Conservation (phyloP, 2,797 vertebrate genomes). For the Peromyscus aztecus region DNA sequence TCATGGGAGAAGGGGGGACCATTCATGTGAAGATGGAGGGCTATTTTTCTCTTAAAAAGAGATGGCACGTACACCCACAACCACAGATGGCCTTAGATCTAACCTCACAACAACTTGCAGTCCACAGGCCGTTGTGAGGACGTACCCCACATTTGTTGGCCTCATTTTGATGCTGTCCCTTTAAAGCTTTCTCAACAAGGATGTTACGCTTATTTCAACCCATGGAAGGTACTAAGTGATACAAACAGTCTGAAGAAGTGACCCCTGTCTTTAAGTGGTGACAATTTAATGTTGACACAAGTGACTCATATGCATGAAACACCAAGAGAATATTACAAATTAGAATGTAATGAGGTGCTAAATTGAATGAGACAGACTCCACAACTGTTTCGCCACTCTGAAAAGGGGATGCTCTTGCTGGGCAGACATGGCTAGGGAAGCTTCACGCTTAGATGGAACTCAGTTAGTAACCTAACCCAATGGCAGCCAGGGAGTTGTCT, state of each 20-base stretch:
- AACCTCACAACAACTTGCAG: background rate
- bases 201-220: background rate
- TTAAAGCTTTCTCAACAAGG: background rate
- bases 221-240: constrained; percentile 12
- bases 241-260: constrained; percentile 67
- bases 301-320: constrained; percentile 73
- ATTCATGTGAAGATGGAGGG: background rate
- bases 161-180: background rate
- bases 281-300: constrained; percentile 74
- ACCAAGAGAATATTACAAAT: constrained; percentile 79
- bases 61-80: background rate
- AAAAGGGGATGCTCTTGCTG: background rate
- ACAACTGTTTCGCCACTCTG: background rate
- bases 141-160: accelerated
- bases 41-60: background rate
- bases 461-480: background rate
- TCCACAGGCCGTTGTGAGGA: background rate
- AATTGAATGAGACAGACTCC: constrained; percentile 68
- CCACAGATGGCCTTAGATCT: background rate
- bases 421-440: background rate
- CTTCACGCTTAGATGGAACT: background rate
- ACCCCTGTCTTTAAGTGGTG: constrained; percentile 74
- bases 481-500: background rate
- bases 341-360: constrained; percentile 78
- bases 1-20: background rate